A percentile compares a stretch with the other conserved stretches of the same genome.
Evolutionary conservation across 1,140 invertebrate genomes (phyloP).

Genomic region (Atta cephalotes): DNA sequence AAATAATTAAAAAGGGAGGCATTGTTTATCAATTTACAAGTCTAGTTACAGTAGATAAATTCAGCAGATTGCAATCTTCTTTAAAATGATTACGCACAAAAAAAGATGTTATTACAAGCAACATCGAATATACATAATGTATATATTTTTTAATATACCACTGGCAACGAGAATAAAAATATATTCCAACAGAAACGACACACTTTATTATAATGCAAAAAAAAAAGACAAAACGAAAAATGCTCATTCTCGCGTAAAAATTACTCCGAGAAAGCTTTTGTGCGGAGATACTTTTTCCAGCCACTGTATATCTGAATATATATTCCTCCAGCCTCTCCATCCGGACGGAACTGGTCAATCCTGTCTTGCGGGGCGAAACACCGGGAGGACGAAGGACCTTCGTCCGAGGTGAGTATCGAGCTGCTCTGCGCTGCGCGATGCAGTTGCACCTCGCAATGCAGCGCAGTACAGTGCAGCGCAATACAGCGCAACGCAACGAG

Average conservation of each 20-base stretch:
- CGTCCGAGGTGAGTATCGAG: constrained; percentile 40
- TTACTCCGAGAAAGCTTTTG: constrained; percentile 17
- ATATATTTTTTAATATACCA: neutral
- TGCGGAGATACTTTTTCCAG: constrained; percentile 19
- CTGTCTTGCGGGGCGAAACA: constrained; percentile 65
- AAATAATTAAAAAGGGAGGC: neutral
- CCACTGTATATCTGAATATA: constrained; percentile 70
- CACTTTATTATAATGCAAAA: neutral
- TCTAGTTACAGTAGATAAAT: neutral
- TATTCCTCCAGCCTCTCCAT: constrained; percentile 64
- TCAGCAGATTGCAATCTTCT: neutral
- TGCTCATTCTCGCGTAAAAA: neutral
- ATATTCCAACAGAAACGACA: neutral
- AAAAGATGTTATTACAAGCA: neutral
- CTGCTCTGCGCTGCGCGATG: constrained; percentile 34
- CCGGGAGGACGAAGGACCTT: constrained; percentile 68
- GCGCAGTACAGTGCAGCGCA: constrained; percentile 49
- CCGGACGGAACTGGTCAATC: constrained; percentile 71
- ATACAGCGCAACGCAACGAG: neutral
- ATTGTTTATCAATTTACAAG: neutral
- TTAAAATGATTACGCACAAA: neutral
- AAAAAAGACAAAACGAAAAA: neutral
- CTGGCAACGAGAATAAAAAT: neutral
- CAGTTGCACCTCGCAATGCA: constrained; percentile 38
- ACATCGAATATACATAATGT: neutral